Base-by-base conservation (phyloP, 2,888 invertebrate species). In the Agonopterix alstromeriana region DNA sequence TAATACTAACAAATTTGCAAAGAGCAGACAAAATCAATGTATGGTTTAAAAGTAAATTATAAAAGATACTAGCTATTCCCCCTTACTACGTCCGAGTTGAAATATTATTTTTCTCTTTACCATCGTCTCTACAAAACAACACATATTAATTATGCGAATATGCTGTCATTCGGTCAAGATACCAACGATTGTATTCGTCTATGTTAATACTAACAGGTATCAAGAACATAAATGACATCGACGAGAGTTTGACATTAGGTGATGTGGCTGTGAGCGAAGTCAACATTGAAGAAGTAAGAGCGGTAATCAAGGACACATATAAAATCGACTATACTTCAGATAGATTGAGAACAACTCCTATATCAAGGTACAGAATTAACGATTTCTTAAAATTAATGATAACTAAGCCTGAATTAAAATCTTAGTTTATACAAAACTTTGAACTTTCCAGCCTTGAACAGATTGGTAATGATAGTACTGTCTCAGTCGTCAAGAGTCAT, bases 121-220 rank as follows among this genome's bases (percentile, higher is more conserved):
- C n/a, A n/a, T n/a, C n/a, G n/a, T n/a, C n/a, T n/a, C n/a, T n/a
- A n/a, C n/a, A n/a, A n/a, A n/a, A n/a, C n/a, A n/a, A n/a, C n/a
- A n/a, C n/a, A n/a, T n/a, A n/a, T n/a, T n/a, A n/a, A n/a, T 17
- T 2, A 4, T 17, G 17, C 4, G 3, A 17, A 17, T 27, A 27
- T 27, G 27, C 27, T 5, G 5, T 27, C 7, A 27, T 2, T 17
- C 17, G 17, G 17, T 17, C 17, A 17, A 17, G 17, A 2, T 3
- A 27, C 5, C 27, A 42, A 8, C 14, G 17, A 8, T 8, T 8
- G 2, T 27, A 27, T 27, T 3, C 7, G 1, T 27, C 0, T 27
- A 27, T 70, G 71, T 47, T 45, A 42, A 55, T 42, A 40, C 45
- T 49, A 8, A 45, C 41, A 73, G 73, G 66, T 49, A 44, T 70